Evolutionary conservation across 1,140 invertebrate genomes (phyloP).

Genomic region (Lycorma delicatula): DNA sequence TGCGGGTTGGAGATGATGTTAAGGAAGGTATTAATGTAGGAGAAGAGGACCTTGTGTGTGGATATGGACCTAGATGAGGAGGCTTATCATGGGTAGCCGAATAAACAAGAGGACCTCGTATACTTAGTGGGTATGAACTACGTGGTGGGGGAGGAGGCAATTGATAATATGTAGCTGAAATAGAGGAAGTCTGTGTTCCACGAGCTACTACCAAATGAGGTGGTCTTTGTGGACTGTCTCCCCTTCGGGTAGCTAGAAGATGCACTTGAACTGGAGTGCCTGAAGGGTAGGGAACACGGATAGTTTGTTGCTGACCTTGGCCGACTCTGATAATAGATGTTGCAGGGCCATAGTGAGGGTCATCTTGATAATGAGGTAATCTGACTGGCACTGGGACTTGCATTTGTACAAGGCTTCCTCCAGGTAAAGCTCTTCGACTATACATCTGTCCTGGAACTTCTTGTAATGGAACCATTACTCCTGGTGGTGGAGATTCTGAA

Average conservation of each 20-base stretch:
- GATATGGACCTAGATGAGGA: constrained; percentile 12
- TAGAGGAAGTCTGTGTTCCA: constrained; percentile 38
- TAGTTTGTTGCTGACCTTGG: constrained; percentile 33
- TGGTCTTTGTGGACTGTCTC: constrained; percentile 32
- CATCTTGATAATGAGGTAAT: constrained; percentile 21
- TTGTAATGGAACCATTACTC: constrained; percentile 23
- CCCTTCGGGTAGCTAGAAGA: constrained; percentile 27
- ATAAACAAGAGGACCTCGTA: constrained; percentile 17
- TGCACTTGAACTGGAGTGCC: constrained; percentile 35
- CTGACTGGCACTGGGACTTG: constrained; percentile 13
- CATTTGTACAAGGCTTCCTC: constrained; percentile 22
- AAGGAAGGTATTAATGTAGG: constrained; percentile 30
- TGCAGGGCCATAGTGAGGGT: constrained; percentile 11
- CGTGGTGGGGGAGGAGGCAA: constrained; percentile 13
- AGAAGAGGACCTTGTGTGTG: constrained; percentile 4
- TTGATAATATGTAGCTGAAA: constrained; percentile 26
- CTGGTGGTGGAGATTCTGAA: constrained; percentile 36
- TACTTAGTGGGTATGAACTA: constrained; percentile 10
- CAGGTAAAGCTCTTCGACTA: constrained; percentile 15
- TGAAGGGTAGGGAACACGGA: constrained; percentile 32
- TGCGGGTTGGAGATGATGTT: constrained; percentile 37
- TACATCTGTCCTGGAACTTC: constrained; percentile 27
- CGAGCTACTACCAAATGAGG: constrained; percentile 37
- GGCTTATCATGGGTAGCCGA: constrained; percentile 6
- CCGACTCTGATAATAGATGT: constrained; percentile 30